A percentile compares a stretch with the other conserved stretches of the same genome.
Conservation (phyloP, 1,140 invertebrate species). For the Ericerus pela region DNA sequence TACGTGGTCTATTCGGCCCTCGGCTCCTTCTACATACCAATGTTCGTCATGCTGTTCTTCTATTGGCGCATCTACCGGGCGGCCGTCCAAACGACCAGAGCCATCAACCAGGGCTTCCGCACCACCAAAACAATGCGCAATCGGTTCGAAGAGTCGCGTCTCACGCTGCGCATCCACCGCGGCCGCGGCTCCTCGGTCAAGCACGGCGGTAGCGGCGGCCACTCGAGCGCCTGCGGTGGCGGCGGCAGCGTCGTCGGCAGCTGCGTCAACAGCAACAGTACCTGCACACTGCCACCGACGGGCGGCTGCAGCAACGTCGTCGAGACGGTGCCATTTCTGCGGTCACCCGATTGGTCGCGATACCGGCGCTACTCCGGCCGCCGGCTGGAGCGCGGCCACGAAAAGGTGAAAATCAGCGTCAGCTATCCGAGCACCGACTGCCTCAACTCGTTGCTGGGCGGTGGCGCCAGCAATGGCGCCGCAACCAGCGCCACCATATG, state of each 20-base stretch:
- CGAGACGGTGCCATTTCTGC: constrained; percentile 10
- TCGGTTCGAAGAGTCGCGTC: constrained; percentile 66
- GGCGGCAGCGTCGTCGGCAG: constrained; percentile 14
- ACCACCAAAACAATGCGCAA: constrained; percentile 54
- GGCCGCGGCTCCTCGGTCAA: constrained; percentile 45
- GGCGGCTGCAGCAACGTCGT: constrained; percentile 19
- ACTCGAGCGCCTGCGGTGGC: neutral
- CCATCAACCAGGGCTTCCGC: constrained; percentile 81
- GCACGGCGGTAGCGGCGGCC: constrained; percentile 40
- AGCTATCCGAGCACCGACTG: constrained; percentile 67
- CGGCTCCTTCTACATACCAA: constrained; percentile 95
- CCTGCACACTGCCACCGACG: constrained; percentile 5
- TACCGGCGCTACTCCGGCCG: constrained; percentile 12
- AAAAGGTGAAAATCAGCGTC: constrained; percentile 65
- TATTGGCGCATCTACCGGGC: constrained; percentile 91
- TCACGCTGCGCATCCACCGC: constrained; percentile 82
- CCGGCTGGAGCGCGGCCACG: constrained; percentile 36
- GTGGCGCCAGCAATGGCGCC: constrained; percentile 20
- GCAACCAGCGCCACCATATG: constrained; percentile 15
- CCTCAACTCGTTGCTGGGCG: constrained; percentile 33
- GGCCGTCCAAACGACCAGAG: constrained; percentile 72
- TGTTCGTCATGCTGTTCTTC: constrained; percentile 92
- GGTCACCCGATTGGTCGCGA: constrained; percentile 6
- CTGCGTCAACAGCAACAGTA: constrained; percentile 21
- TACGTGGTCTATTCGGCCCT: constrained; percentile 96